phyloP scores from a whole-genome alignment of 2,888 invertebrate genomes.

The Dolichomitus sp. region DNA sequence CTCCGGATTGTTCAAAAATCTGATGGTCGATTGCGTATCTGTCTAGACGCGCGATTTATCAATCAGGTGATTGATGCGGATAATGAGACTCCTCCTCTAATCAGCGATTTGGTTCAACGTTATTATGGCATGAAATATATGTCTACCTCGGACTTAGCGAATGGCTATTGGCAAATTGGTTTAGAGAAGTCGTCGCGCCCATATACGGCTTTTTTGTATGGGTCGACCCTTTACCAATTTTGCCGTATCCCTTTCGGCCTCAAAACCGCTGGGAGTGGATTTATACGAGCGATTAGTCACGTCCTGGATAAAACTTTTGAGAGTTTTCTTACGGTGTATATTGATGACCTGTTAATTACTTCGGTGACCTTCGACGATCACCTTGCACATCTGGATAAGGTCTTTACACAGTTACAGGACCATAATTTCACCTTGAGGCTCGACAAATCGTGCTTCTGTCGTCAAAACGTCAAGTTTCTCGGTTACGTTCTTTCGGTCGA shows the following conservation, averaged over 20 bases:
- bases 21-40: conserved; percentile 75
- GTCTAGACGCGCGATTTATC: conserved; percentile 35
- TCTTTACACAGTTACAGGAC: conserved; percentile 66
- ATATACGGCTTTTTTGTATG: too few relatives aligned
- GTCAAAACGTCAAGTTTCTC: conserved; percentile 29
- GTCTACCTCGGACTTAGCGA: too few relatives aligned
- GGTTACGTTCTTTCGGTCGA: conserved; percentile 48
- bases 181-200: too few relatives aligned
- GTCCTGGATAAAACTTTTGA: conserved; percentile 72
- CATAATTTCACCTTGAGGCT: conserved; percentile 71
- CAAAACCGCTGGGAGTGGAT: too few relatives aligned
- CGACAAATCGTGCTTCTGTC: conserved; percentile 70
- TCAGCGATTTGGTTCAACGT: too few relatives aligned
- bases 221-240: too few relatives aligned
- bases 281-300: conserved; percentile 43
- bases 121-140: too few relatives aligned
- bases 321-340: conserved; percentile 72
- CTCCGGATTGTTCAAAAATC: conserved; percentile 76
- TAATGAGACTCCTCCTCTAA: too few relatives aligned
- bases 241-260: too few relatives aligned
- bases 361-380: conserved; percentile 72
- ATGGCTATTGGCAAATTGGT: too few relatives aligned
- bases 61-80: not conserved
- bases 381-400: conserved; percentile 64
- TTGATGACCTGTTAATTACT: conserved; percentile 77